phyloP scores from a whole-genome alignment of 2,113 vertebrate genomes.

The Herpetotheres cachinnans region DNA sequence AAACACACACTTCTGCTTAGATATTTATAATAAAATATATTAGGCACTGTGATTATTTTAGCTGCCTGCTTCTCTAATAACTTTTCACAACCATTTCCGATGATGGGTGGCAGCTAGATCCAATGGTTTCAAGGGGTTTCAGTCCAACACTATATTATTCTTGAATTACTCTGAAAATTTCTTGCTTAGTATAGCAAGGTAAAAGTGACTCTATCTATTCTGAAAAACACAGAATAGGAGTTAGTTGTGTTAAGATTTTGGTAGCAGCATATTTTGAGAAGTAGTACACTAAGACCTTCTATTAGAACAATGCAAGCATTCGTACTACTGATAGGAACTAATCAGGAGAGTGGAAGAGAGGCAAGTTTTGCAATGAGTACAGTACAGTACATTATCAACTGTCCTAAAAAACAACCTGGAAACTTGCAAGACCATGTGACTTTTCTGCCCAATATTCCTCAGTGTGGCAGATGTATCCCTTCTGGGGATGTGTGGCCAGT shows the following conservation, averaged over 20 bases:
- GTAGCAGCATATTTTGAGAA: background rate
- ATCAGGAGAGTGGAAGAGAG: background rate
- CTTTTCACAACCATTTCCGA: background rate
- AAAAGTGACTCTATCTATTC: background rate
- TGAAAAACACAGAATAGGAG: conserved; percentile 14
- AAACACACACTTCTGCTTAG: background rate
- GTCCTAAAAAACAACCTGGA: background rate
- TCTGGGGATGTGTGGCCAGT: background rate
- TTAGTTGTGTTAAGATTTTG: background rate
- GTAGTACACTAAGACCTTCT: background rate
- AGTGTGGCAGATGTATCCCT: background rate
- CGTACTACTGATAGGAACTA: background rate
- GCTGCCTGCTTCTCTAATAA: background rate
- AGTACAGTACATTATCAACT: background rate
- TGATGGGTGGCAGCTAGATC: background rate
- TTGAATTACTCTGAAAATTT: background rate
- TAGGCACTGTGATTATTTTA: background rate
- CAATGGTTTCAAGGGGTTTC: background rate
- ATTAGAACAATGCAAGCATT: background rate
- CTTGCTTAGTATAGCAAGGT: background rate
- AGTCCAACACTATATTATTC: background rate
- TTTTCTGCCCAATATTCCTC: background rate
- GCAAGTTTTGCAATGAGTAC: background rate
- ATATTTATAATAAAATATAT: background rate
- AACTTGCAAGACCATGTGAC: background rate